Base-by-base conservation (phyloP, 37 sponge, comb jelly and placozoan species). In the Beroe ovata region DNA sequence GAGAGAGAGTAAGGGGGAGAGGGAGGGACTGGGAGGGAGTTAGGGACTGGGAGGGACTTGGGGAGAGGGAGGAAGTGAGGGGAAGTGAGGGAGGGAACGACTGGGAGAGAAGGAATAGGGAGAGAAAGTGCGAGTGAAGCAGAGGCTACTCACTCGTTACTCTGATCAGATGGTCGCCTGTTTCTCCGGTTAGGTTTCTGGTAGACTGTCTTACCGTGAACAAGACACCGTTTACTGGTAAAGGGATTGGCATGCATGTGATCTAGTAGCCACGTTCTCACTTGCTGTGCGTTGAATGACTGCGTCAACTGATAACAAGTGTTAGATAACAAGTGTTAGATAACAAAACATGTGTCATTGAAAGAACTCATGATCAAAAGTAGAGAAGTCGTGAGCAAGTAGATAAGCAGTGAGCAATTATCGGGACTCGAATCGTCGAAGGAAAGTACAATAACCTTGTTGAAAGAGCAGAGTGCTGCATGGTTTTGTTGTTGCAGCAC, bases 171-270 rank as follows among this genome's bases (percentile, higher is more conserved):
- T 14, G 54, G 38, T 42, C 84, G 16, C 1, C 54, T 39, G 84
- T 33, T 33, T 19, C n/a, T 30, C 33, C 54, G 39, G 16, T 35
- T 35, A 40, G 84, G 84, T 42, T 77, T 77, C 42, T 39, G 42
- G 54, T 77, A 77, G 22, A 77, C 84, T 8, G 84, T 42, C 33
- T 77, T 77, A 38, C 84, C 84, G 29, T 77, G 54, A 42, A 77
- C 41, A n/a, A 77, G 23, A 77, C 84, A 77, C 21, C 84, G 41
- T 29, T 77, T 77, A 20, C 84, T 77, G 22, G 84, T 77, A 54
- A 77, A 77, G 22, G 84, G 84, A 25, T 77, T 77, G 41, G 84
- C 84, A 35, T 77, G 84, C 54, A 77, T 77, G 84, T 77, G 84
- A 25, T 77, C 84, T 3, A 77, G 84, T n/a, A 77, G 25, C 84